Evolutionary conservation across 2,888 invertebrate species (phyloP).

Genomic region (Diabrotica balteata): DNA sequence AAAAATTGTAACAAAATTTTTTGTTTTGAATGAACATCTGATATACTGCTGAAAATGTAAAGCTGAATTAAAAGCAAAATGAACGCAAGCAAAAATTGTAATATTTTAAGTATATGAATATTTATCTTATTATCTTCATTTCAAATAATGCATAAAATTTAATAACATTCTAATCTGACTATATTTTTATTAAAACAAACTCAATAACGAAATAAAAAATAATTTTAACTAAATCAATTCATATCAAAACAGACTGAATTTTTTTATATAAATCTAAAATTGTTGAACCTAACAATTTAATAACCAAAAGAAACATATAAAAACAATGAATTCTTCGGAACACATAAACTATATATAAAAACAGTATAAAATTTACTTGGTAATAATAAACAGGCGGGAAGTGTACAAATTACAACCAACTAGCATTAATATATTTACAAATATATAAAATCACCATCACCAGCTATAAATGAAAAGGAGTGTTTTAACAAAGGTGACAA

Average conservation of each 20-base stretch:
- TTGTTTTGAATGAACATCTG: too few species aligned
- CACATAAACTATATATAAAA: conserved; percentile 19
- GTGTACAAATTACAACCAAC: conserved; percentile 28
- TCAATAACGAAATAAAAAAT: conserved; percentile 5
- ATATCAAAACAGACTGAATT: conserved; percentile 9
- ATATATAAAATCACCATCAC: conserved; percentile 41
- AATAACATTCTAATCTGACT: conserved; percentile 4
- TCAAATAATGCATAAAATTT: not conserved
- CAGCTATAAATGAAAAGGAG: conserved; percentile 33
- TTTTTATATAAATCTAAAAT: not conserved
- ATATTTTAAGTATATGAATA: not conserved
- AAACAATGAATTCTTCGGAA: conserved; percentile 19
- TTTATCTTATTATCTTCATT: not conserved
- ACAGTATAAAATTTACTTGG: conserved; percentile 16
- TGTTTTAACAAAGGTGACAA: conserved; percentile 11
- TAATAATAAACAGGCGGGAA: conserved; percentile 38
- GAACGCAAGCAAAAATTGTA: not conserved
- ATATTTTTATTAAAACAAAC: not conserved
- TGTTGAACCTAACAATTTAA: not conserved
- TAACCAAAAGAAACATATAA: conserved; percentile 19
- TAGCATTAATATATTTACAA: conserved; percentile 34
- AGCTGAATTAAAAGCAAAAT: not conserved
- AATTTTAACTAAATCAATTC: conserved; percentile 1
- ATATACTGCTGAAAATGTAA: not conserved
- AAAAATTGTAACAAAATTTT: too few species aligned